phyloP scores from a whole-genome alignment of 2,888 invertebrate species.

The Acanthoscelides obtectus region DNA sequence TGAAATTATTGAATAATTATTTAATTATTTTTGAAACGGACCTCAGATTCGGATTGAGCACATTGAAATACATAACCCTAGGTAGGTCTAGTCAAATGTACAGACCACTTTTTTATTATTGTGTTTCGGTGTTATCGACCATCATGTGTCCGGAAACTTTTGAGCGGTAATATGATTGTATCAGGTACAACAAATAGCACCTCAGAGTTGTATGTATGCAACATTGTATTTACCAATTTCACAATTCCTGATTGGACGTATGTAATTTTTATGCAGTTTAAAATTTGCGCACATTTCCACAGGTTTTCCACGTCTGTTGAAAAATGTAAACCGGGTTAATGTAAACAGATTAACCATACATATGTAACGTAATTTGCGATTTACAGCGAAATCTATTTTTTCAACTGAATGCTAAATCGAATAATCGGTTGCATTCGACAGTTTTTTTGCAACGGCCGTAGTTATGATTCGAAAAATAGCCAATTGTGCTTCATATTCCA shows the following conservation, averaged over 20 bases:
- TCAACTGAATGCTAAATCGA: background rate
- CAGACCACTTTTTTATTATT: too few species aligned
- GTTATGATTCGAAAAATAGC: background rate
- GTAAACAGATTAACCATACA: background rate
- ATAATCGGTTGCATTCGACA: background rate
- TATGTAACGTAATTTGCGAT: background rate
- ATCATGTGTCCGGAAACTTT: too few species aligned
- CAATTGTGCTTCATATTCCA: too few species aligned
- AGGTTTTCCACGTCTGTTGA: constrained; percentile 15
- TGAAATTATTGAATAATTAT: too few species aligned
- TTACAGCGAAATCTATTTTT: background rate
- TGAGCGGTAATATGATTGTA: too few species aligned
- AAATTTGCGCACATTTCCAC: constrained; percentile 12
- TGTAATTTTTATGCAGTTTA: background rate
- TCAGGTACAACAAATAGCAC: too few species aligned
- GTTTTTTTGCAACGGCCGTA: background rate
- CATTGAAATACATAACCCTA: too few species aligned
- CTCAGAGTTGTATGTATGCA: too few species aligned
- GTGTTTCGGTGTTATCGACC: too few species aligned
- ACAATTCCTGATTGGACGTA: background rate
- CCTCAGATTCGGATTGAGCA: too few species aligned
- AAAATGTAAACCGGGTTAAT: constrained; percentile 3
- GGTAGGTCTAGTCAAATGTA: too few species aligned
- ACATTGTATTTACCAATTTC: background rate
- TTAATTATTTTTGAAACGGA: too few species aligned